Conservation (phyloP, 2,888 invertebrate species). For the Drosophila prostipennis region DNA sequence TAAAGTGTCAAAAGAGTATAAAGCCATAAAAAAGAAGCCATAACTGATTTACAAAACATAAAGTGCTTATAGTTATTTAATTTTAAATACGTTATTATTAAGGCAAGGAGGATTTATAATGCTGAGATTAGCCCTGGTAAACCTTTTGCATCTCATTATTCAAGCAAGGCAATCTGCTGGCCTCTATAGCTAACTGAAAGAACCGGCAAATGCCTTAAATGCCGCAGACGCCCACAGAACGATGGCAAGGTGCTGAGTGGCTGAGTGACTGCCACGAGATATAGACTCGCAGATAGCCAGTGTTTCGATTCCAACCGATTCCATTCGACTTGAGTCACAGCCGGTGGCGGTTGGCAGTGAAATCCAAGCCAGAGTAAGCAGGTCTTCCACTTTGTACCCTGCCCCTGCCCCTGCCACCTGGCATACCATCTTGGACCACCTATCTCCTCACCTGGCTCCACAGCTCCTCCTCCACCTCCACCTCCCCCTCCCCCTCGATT, state of each 20-base stretch:
- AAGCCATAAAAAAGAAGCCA: not conserved
- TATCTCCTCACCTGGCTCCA: conserved; percentile 6
- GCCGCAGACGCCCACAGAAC: conserved; percentile 49
- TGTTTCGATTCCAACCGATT: conserved; percentile 43
- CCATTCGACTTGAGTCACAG: conserved; percentile 64
- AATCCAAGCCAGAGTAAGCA: conserved; percentile 55
- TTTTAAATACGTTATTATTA: too few relatives aligned
- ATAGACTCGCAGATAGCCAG: conserved; percentile 39
- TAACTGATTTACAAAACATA: not conserved
- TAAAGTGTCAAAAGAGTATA: not conserved
- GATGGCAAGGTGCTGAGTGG: conserved; percentile 62
- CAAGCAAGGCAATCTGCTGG: conserved; percentile 3
- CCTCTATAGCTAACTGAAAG: conserved; percentile 7
- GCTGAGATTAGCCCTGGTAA: not conserved
- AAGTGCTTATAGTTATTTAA: too few relatives aligned
- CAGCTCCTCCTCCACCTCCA: conserved; percentile 3
- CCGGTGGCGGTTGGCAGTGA: conserved; percentile 39
- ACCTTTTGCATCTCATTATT: conserved; percentile 8
- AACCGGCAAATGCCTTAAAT: conserved; percentile 58
- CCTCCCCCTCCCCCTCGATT: conserved; percentile 1
- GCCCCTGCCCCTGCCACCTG: not conserved
- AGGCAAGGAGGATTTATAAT: not conserved
- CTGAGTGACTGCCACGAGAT: conserved; percentile 55
- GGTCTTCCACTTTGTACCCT: not conserved
- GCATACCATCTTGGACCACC: conserved; percentile 3